Evolutionary conservation across 2,888 invertebrate species (phyloP).

Genomic region (Ectemnius continuus): DNA sequence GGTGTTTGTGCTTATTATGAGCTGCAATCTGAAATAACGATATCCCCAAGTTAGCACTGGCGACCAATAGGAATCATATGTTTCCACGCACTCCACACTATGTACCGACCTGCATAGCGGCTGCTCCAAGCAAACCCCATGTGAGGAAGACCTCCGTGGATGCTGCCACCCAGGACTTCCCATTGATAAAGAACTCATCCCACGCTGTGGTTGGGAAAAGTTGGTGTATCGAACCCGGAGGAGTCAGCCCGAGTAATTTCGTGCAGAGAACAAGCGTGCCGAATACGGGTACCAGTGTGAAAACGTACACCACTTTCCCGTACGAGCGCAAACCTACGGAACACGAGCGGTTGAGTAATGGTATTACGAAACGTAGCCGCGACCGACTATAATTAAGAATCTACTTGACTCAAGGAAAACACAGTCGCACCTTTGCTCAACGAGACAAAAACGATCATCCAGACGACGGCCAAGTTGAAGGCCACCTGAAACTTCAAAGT

Average conservation of each 20-base stretch:
- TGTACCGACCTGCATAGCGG: slow-evolving; percentile 84
- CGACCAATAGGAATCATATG: not conserved
- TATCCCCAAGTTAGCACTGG: not conserved
- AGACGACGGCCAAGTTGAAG: slow-evolving; percentile 92
- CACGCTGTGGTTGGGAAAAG: slow-evolving; percentile 90
- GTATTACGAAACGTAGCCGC: not conserved
- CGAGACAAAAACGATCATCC: slow-evolving; percentile 93
- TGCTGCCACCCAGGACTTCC: slow-evolving; percentile 93
- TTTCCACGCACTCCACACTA: not conserved
- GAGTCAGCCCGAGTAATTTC: slow-evolving; percentile 86
- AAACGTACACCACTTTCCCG: slow-evolving; percentile 89
- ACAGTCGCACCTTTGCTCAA: slow-evolving; percentile 85
- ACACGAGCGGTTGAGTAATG: not conserved
- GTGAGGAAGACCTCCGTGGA: slow-evolving; percentile 93
- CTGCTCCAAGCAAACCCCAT: slow-evolving; percentile 91
- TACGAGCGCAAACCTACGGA: slow-evolving; percentile 85
- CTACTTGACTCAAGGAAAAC: too few species aligned
- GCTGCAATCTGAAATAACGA: slow-evolving; percentile 80
- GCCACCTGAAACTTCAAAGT: slow-evolving; percentile 91
- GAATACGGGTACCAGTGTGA: slow-evolving; percentile 88
- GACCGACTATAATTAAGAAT: too few species aligned
- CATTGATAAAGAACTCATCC: slow-evolving; percentile 91
- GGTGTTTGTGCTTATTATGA: slow-evolving; percentile 85
- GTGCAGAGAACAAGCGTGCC: slow-evolving; percentile 86
- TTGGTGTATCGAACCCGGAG: slow-evolving; percentile 83